Evolutionary conservation across 35 echinoderm and acorn worm species (phyloP).

Genomic region (Apostichopus californicus): DNA sequence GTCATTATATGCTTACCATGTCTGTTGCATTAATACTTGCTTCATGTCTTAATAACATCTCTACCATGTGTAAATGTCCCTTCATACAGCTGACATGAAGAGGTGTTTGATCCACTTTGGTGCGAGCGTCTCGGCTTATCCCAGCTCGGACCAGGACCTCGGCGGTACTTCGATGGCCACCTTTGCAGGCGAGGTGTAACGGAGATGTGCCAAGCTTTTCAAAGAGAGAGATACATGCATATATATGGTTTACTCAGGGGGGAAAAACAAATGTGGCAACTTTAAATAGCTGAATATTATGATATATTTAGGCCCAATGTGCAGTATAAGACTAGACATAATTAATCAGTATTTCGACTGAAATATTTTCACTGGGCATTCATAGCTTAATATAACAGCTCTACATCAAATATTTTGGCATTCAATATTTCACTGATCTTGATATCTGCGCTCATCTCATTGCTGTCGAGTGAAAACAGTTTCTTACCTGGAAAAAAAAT

Average conservation of each 20-base stretch:
- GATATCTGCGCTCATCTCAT: background rate
- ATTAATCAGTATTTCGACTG: too few relatives aligned
- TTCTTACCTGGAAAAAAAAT: background rate
- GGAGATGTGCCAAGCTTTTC: constrained; percentile 91
- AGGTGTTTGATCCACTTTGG: constrained; percentile 95
- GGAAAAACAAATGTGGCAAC: background rate
- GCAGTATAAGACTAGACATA: too few relatives aligned
- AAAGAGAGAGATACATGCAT: background rate
- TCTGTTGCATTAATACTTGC: constrained; percentile 94
- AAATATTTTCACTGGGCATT: too few relatives aligned
- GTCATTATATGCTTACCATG: constrained; percentile 96
- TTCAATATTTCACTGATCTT: background rate
- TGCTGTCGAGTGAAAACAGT: background rate
- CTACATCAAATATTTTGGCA: too few relatives aligned
- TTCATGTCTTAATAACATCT: constrained; percentile 73
- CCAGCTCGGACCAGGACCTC: constrained; percentile 90
- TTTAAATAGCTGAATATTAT: too few relatives aligned
- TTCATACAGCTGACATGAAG: constrained; percentile 85
- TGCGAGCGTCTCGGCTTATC: constrained; percentile 96
- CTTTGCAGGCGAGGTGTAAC: constrained; percentile 82
- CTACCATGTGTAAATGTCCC: constrained; percentile 75
- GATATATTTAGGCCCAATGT: too few relatives aligned
- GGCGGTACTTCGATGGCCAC: constrained; percentile 79
- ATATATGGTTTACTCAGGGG: background rate
- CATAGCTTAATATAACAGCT: too few relatives aligned